A percentile compares a stretch with the other conserved stretches of the same genome.
These are phyloP conservation scores for Lucilia cuprina DNA, from an alignment of 1,140 invertebrate species.

Conservation along the genomic window DNA sequence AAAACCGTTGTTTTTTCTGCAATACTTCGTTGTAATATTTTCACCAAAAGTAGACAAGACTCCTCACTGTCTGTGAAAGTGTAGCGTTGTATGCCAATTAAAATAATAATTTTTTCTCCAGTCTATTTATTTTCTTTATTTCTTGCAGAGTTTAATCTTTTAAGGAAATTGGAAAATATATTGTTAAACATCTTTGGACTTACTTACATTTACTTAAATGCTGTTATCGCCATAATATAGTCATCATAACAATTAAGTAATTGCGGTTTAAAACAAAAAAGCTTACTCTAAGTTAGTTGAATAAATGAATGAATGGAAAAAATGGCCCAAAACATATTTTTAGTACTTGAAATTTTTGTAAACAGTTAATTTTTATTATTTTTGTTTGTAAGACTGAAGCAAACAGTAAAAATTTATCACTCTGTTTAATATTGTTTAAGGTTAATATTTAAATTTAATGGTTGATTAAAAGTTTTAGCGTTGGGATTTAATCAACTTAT, in stretches of 20 bases:
- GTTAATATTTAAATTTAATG: background rate
- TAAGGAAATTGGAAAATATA: conserved; percentile 12
- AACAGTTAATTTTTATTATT: conserved; percentile 16
- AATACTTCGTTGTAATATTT: background rate
- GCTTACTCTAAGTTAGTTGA: background rate
- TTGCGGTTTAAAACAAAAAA: conserved; percentile 42
- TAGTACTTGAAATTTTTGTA: background rate
- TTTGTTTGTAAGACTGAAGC: background rate
- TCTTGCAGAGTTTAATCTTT: background rate
- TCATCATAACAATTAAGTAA: conserved; percentile 60
- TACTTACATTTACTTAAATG: background rate
- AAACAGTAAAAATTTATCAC: background rate
- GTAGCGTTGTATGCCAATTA: background rate
- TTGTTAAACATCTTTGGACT: background rate
- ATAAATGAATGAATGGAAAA: background rate
- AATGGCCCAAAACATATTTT: background rate
- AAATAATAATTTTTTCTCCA: background rate
- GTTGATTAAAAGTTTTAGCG: background rate
- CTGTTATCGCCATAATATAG: conserved; percentile 59
- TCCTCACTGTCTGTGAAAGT: background rate
- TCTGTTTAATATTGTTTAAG: background rate
- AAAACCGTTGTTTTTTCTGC: background rate
- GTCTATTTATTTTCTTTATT: background rate
- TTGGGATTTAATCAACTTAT: no score
- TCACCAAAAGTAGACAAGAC: background rate